phyloP scores from a whole-genome alignment of 2,797 vertebrate species.

The Scolopax bukidnonensis region DNA sequence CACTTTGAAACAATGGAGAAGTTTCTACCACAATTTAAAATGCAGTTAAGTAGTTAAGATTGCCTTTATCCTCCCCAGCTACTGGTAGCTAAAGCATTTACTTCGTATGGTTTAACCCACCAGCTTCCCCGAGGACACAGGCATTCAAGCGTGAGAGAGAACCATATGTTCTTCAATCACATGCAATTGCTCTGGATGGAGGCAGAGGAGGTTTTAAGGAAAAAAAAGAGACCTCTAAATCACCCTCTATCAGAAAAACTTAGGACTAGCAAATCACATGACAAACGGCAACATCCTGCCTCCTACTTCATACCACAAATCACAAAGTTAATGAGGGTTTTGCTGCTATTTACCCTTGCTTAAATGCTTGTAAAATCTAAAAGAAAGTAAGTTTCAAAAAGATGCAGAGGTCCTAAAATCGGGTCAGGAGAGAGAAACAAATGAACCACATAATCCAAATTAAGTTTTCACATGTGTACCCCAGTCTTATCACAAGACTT shows the following conservation, averaged over 20 bases:
- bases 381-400: neutral
- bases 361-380: neutral
- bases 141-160: neutral
- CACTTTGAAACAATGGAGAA: neutral
- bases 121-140: neutral
- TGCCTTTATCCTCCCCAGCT: neutral
- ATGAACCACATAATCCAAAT: rapidly evolving
- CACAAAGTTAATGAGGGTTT: neutral
- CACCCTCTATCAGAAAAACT: neutral
- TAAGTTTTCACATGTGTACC: neutral
- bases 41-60: neutral
- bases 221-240: neutral
- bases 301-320: neutral
- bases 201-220: neutral
- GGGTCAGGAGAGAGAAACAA: neutral
- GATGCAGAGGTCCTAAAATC: neutral
- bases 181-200: neutral
- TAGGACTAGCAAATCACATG: neutral
- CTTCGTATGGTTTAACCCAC: neutral
- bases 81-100: neutral
- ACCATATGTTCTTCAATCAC: neutral
- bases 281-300: neutral
- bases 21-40: neutral
- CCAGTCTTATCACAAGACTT: neutral
- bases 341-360: neutral